Conservation (phyloP, 1,140 invertebrate genomes). For the Ridgeia piscesae region DNA sequence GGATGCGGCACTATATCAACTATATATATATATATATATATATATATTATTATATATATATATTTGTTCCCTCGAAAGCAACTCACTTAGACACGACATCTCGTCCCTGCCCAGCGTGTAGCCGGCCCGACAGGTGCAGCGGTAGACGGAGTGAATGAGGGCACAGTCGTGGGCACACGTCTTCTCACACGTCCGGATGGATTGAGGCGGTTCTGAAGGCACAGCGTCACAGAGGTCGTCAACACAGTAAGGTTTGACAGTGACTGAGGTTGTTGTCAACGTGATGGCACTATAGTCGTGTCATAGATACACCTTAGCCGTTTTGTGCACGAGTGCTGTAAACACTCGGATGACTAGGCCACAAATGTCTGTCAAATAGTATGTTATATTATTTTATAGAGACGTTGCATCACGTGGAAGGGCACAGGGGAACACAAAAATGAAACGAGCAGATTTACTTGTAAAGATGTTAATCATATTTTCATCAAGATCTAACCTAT, state of each 20-base stretch:
- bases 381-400: too few relatives aligned
- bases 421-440: too few relatives aligned
- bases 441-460: too few relatives aligned
- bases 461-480: too few relatives aligned
- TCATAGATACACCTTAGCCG: neutral
- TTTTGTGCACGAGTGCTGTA: too few relatives aligned
- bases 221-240: neutral
- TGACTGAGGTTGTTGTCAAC: neutral
- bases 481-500: too few relatives aligned
- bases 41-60: too few relatives aligned
- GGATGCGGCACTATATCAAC: too few relatives aligned
- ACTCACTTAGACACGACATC: slow-evolving; percentile 3
- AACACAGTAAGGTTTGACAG: neutral
- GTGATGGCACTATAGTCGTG: neutral
- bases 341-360: too few relatives aligned
- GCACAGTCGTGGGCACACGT: neutral
- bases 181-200: neutral
- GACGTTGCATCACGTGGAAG: too few relatives aligned
- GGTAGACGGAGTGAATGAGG: neutral
- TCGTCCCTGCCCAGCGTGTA: neutral
- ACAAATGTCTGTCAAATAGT: neutral
- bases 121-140: slow-evolving; percentile 13
- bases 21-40: too few relatives aligned
- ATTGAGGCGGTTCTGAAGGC: neutral
- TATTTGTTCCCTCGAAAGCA: too few relatives aligned